Percentiles rank a stretch among this genome's conserved stretches.
Evolutionary conservation across 1,140 invertebrate species (phyloP).

Genomic region (Lepidotrigona ventralis): DNA sequence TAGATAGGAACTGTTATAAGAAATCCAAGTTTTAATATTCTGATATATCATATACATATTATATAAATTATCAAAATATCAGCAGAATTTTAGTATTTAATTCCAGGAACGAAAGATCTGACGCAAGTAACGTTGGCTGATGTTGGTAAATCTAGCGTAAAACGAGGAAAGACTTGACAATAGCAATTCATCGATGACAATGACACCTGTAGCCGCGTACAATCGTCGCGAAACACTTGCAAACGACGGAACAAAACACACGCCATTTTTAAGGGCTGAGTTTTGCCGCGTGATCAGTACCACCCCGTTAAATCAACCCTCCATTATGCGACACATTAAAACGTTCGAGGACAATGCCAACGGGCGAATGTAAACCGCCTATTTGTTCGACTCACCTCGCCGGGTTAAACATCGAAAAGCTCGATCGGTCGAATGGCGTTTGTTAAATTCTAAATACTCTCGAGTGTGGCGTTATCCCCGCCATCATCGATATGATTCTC

Average conservation of each 20-base stretch:
- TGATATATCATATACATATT: too few species aligned
- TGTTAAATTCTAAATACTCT: constrained; percentile 21
- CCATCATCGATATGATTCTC: background rate
- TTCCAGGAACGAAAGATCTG: too few species aligned
- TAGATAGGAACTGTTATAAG: too few species aligned
- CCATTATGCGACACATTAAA: constrained; percentile 12
- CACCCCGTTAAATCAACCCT: background rate
- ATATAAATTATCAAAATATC: too few species aligned
- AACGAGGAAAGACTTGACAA: background rate
- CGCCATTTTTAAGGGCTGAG: background rate
- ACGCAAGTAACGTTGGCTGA: too few species aligned
- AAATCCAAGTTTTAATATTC: too few species aligned
- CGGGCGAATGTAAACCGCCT: background rate
- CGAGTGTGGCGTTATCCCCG: background rate
- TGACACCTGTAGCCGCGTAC: constrained; percentile 20
- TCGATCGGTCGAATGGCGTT: constrained; percentile 16
- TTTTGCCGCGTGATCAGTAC: background rate
- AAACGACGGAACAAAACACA: background rate
- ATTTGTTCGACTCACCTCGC: background rate
- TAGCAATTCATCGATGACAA: background rate
- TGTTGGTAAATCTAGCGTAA: too few species aligned
- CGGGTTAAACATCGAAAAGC: constrained; percentile 3
- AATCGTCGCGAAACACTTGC: background rate
- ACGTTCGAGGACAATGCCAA: background rate
- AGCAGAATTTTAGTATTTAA: too few species aligned